Evolutionary conservation across 2,888 invertebrate genomes (phyloP), one percentile per base, ranked within the genome.

Genomic region (Eupelmus urozonus): DNA sequence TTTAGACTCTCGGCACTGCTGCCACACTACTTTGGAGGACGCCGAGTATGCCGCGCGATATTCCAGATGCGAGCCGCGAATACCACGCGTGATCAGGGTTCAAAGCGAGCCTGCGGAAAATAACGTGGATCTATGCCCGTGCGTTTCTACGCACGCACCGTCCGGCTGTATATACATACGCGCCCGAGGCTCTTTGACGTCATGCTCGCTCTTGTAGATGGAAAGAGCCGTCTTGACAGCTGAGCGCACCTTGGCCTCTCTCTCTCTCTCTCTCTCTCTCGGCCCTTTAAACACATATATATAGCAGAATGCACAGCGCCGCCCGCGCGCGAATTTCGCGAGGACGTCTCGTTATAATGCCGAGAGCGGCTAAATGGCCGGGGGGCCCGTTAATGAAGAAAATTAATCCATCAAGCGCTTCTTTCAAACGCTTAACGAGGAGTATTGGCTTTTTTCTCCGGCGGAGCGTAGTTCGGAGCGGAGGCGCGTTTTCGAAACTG

Each of bases 151-250:
- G n/a, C n/a, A n/a, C n/a, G n/a, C n/a, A n/a, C n/a, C n/a, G n/a
- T n/a, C n/a, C 34, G 25, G 55, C 29, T n/a, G 55, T 23, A 29
- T 55, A 40, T 55, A 1, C 9, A 67, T 27, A 23, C 63, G 29
- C 40, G 60, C 49, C 34, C 49, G 60, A 60, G 59, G 66, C 59
- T 49, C 74, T 57, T 66, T 74, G 74, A 74, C 74, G 74, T 74
- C 66, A 74, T 53, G 62, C 20, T 20, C 23, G 53, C 18, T 5
- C 40, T n/a, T n/a, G n/a, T n/a, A n/a, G n/a, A n/a, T n/a, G 51
- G 27, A 42, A 49, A 42, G 5, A 45, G 2, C 3, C 18, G 18
- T 18, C 2, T 83, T 87, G 86, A 87, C 87, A 87, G 86, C 82
- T 87, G 86, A 87, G 84, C 82, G 76, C n/a, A n/a, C n/a, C n/a